These are phyloP conservation scores for Clepsis dumicolana DNA, from an alignment of 2,888 invertebrate genomes.

Conservation along the genomic window DNA sequence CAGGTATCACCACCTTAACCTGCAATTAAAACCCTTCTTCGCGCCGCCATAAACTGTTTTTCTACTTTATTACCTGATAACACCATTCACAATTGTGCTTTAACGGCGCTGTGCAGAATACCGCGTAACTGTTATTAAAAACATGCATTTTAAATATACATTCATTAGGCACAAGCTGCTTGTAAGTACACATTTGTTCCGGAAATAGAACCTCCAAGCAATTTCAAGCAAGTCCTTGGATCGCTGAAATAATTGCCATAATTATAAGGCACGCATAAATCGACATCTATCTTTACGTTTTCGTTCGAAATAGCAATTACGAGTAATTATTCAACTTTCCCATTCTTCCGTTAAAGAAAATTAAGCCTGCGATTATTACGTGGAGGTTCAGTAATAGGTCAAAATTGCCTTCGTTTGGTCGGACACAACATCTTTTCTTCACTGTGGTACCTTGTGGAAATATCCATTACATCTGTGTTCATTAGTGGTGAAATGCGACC, in stretches of 20 bases:
- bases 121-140: slow-evolving; percentile 3
- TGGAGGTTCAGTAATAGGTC: slow-evolving; percentile 63
- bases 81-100: slow-evolving; percentile 30
- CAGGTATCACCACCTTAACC: slow-evolving; percentile 55
- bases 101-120: slow-evolving; percentile 8
- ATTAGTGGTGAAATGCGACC: slow-evolving; percentile 76
- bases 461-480: slow-evolving; percentile 83
- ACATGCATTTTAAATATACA: slow-evolving; percentile 19
- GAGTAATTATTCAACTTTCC: slow-evolving; percentile 39
- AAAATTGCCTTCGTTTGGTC: slow-evolving; percentile 52
- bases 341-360: slow-evolving; percentile 44
- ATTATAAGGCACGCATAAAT: slow-evolving; percentile 41
- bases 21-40: slow-evolving; percentile 44
- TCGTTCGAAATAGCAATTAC: slow-evolving; percentile 34
- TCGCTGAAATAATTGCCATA: slow-evolving; percentile 38
- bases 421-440: slow-evolving; percentile 46
- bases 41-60: slow-evolving; percentile 28
- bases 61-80: slow-evolving; percentile 37
- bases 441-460: slow-evolving; percentile 60
- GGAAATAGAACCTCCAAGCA: slow-evolving; percentile 27
- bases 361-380: slow-evolving; percentile 65
- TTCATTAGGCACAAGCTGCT: slow-evolving; percentile 16
- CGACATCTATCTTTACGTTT: slow-evolving; percentile 38
- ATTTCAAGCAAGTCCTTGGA: slow-evolving; percentile 36
- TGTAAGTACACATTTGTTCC: slow-evolving; percentile 23